Evolutionary conservation across 2,113 vertebrate genomes (phyloP), one percentile per base, ranked within the genome.

Genomic region (Uria lomvia): DNA sequence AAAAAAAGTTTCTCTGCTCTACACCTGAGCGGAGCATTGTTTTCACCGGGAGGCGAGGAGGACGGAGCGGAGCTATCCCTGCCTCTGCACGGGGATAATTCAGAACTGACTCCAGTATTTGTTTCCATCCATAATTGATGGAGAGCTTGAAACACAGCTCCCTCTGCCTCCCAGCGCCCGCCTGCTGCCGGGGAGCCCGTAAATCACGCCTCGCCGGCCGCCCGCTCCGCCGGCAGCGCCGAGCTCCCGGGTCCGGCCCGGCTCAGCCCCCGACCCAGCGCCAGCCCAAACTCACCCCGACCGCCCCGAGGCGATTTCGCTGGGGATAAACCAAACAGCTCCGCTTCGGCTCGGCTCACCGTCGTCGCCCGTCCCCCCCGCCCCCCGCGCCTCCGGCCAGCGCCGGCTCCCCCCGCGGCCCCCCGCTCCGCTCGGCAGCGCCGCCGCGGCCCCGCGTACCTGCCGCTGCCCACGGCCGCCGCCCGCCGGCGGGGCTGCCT

Each of bases 91-190:
- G 53, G 88, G 92, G 92, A 88, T 88, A 88, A 86, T 92, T 95
- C 97, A 74, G 52, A 81, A 88, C 71, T 17, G 96, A 92, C 96
- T 97, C 91, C 26, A 86, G 94, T 80, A 95, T 97, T 97, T 97
- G 98, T 98, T 97, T 95, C 97, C 96, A 97, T 98, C 97, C 94
- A 97, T 97, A 98, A 97, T 94, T 96, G 97, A 98, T 96, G 88
- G 93, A 60, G 38, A 96, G 96, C 89, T 60, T 79, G 95, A 94
- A 94, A 93, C 80, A 32, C 80, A 83, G 97, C 94, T 96, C 90
- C 84, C 88, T 85, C 93, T 86, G 70, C 88, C 94, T 94, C 94
- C 86, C 93, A 75, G 93, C 67, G 82, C 94, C 88, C 74, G 82
- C 59, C 90, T n/a, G 50, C 90, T 38, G 81, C 81, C 88, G 53